Base-by-base conservation (phyloP, 1,140 invertebrate genomes). In the Calephelis virginiensis region DNA sequence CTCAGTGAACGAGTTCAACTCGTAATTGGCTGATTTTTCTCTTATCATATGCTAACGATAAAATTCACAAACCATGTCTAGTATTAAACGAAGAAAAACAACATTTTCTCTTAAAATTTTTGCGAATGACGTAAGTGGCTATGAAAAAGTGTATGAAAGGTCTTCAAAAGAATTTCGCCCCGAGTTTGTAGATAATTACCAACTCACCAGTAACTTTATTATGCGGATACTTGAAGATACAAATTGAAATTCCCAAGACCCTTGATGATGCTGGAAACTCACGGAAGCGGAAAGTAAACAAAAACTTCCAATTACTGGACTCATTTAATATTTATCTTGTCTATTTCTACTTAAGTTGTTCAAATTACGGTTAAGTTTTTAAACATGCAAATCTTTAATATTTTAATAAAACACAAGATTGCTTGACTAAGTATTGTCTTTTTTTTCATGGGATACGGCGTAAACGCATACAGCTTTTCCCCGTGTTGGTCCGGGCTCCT, bases 171-270 rank as follows among this genome's bases (percentile, higher is more conserved):
- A 53, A 53, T 53, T 53, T 53, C 50, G 6, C 50, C 17, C 10
- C 3, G 17, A 53, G 50, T 53, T 53, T 53, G 50, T 53, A 53
- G 8, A 53, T 53, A 53, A 53, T 53, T 17, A 53, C 50, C 17
- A 53, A 53, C 50, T 53, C 17, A 53, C 17, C 50, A 53, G 50
- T 53, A 53, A 53, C 50, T 53, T 53, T 53, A 53, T 53, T 53
- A 53, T 53, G 50, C 50, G 50, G 50, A 53, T 53, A 53, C 50
- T 53, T 53, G 13, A 53, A 53, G 50, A 53, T 53, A 53, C 50
- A 14, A 53, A 53, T 53, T 53, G 50, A 53, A 53, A 53, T 53
- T 53, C 50, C 50, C 50, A 14, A 53, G 50, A 17, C 50, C 50
- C 50, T 53, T 53, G 49, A 17, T 28, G 49, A 17, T 53, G 14